Evolutionary conservation across 2,113 vertebrate genomes (phyloP).

Genomic region (Osmerus eperlanus): DNA sequence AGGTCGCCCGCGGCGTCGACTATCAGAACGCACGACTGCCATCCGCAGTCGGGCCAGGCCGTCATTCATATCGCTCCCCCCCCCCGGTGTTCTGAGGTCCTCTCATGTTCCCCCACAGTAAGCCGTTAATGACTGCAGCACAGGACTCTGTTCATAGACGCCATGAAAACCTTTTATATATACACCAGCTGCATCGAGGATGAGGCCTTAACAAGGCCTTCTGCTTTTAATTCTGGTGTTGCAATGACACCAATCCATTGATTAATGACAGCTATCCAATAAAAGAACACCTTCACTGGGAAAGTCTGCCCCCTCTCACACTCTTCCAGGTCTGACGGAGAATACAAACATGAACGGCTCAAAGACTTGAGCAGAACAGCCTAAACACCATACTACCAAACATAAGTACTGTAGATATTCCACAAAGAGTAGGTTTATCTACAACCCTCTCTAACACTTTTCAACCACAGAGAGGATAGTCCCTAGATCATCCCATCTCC

Average conservation of each 20-base stretch:
- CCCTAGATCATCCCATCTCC: background rate
- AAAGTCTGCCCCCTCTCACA: too few species aligned
- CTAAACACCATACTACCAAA: too few species aligned
- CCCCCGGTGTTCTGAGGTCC: background rate
- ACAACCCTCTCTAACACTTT: too few species aligned
- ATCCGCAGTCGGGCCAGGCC: background rate
- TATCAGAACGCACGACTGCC: slow-evolving; percentile 41
- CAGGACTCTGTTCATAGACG: background rate
- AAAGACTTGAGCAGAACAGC: too few species aligned
- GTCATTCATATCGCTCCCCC: background rate
- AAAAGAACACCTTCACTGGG: too few species aligned
- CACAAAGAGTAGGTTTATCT: too few species aligned
- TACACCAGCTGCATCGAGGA: background rate
- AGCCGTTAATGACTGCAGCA: background rate
- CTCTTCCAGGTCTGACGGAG: background rate
- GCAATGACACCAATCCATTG: too few species aligned
- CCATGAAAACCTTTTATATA: background rate
- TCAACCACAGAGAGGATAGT: background rate
- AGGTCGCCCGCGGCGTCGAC: slow-evolving; percentile 28
- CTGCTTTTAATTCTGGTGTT: too few species aligned
- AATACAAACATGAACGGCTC: background rate
- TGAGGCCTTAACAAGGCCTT: too few species aligned
- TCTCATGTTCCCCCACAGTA: background rate
- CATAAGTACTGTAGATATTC: too few species aligned
- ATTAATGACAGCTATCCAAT: too few species aligned